A percentile compares a stretch with the other conserved stretches of the same genome.
Evolutionary conservation across 2,113 vertebrate species (phyloP).

Genomic region (Fregetta grallaria): DNA sequence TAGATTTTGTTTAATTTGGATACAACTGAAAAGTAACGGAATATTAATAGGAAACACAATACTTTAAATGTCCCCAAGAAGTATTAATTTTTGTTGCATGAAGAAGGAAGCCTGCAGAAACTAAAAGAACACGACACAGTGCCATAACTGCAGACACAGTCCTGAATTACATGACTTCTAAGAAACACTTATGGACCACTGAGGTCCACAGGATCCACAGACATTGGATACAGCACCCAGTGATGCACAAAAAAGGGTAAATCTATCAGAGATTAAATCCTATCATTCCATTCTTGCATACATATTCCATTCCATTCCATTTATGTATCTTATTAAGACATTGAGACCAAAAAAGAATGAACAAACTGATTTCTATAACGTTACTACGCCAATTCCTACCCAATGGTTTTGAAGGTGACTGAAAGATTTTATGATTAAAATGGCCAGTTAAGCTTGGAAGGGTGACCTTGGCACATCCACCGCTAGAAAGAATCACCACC

Average conservation of each 20-base stretch:
- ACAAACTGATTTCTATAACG: neutral
- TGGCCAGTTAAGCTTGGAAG: neutral
- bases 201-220: neutral
- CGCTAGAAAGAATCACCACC: neutral
- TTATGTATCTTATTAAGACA: neutral
- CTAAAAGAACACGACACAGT: neutral
- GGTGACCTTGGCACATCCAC: neutral
- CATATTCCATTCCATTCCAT: neutral
- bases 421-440: neutral
- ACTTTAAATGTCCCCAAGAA: neutral
- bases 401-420: neutral
- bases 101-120: neutral
- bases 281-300: neutral
- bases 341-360: neutral
- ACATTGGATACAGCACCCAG: accelerated
- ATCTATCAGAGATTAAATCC: neutral
- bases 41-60: neutral
- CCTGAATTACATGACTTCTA: neutral
- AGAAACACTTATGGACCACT: neutral
- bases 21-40: neutral
- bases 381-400: neutral
- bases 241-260: neutral
- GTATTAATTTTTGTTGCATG: neutral
- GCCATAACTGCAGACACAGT: neutral
- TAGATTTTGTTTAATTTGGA: neutral